Evolutionary conservation across 2,113 vertebrate genomes (phyloP), one percentile per base, ranked within the genome.

Genomic region (Lampris incognitus): DNA sequence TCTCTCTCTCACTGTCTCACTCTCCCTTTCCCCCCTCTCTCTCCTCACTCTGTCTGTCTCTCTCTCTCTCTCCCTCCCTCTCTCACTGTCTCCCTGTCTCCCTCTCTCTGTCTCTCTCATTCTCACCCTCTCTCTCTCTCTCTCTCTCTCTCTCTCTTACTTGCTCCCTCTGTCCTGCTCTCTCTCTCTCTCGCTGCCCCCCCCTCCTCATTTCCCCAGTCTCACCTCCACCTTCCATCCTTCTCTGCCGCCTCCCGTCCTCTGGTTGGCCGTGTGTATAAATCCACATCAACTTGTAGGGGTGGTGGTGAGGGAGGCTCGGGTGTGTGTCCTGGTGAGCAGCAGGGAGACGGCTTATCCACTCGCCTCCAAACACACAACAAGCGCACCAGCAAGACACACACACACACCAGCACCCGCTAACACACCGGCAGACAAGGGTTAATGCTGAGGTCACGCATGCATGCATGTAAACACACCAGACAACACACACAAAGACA

Each of bases 271-370:
- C 71, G 60, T 76, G 66, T 78, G n/a, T 61, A 69, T 70, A 84
- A 75, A 68, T 81, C 71, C 55, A 82, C 73, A 79, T 49, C 37
- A 10, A 46, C 72, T 77, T 55, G 65, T n/a, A n/a, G 63, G 64
- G 64, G 44, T 51, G 60, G 60, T 63, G 55, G 51, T 38, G 42
- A 39, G 41, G 48, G 76, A 41, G 52, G 63, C 59, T 72, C 57
- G 76, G 74, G 59, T 64, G 67, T 82, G 67, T 85, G 81, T 80
- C 82, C 52, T 80, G 75, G 83, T 48, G 66, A 82, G 75, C 46
- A n/a, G 24, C 44, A 62, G 1, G 6, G 49, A 50, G 50, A 74
- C 24, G 52, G 58, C 10, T n/a, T 56, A 82, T 83, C 82, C 82
- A 76, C 70, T 11, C 38, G 40, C 40, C 76, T 67, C 11, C 63